phyloP scores from a whole-genome alignment of 2,797 vertebrate species.

The Anomalospiza imberbis region DNA sequence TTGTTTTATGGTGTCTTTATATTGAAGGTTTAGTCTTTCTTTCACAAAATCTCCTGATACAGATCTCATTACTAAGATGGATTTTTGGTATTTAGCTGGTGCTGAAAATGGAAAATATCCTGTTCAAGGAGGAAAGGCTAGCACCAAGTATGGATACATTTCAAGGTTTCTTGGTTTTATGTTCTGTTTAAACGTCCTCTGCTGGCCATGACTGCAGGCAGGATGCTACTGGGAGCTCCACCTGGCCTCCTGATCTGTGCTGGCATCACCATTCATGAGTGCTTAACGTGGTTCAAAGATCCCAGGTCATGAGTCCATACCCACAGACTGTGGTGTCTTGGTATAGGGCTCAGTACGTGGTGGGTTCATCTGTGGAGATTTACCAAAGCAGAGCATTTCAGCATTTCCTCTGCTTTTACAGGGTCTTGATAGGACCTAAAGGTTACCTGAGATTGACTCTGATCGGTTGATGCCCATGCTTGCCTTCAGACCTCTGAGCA shows the following conservation, averaged over 20 bases:
- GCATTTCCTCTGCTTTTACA: not conserved
- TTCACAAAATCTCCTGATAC: not conserved
- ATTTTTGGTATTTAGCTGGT: constrained; percentile 16
- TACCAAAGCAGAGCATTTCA: not conserved
- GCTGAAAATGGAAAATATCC: constrained; percentile 22
- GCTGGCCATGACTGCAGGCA: not conserved
- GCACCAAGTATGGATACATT: not conserved
- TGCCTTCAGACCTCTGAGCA: not conserved
- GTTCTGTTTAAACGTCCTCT: not conserved
- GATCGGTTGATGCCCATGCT: not conserved
- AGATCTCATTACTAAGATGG: not conserved
- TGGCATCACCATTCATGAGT: rapidly evolving
- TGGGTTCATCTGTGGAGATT: not conserved
- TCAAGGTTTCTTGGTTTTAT: not conserved
- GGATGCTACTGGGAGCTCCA: not conserved
- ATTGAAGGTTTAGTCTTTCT: not conserved
- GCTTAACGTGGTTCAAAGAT: rapidly evolving
- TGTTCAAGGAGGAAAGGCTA: not conserved
- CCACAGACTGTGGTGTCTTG: not conserved
- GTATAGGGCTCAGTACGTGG: not conserved
- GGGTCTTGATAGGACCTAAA: not conserved
- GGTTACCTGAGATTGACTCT: not conserved
- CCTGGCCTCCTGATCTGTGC: not conserved
- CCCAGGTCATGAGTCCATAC: not conserved
- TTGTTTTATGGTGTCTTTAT: not conserved